Conservation (phyloP, 2,888 invertebrate genomes). For the Romanomermis culicivorax region DNA sequence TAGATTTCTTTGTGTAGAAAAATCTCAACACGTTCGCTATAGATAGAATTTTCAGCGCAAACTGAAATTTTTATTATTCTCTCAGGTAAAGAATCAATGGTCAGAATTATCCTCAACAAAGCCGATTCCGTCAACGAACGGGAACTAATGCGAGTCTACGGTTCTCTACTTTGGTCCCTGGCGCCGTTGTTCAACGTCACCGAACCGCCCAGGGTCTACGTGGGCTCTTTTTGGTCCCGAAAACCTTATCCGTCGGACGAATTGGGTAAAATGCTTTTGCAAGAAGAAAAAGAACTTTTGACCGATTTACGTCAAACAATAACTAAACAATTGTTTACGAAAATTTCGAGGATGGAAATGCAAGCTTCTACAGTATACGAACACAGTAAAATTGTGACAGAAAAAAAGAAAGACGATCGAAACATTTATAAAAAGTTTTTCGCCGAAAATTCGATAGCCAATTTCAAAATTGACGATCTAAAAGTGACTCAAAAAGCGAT, state of each 20-base stretch:
- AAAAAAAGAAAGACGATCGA: too few species aligned
- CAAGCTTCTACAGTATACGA: slow-evolving; percentile 35
- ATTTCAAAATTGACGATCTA: too few species aligned
- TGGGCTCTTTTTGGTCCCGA: slow-evolving; percentile 53
- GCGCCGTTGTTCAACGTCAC: slow-evolving; percentile 85
- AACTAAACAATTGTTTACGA: slow-evolving; percentile 72
- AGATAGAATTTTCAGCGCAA: too few species aligned
- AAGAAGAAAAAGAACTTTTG: slow-evolving; percentile 68
- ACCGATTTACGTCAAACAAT: slow-evolving; percentile 61
- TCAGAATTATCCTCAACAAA: slow-evolving; percentile 76
- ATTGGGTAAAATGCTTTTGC: slow-evolving; percentile 54
- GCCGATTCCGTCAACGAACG: slow-evolving; percentile 76
- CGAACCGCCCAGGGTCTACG: slow-evolving; percentile 77
- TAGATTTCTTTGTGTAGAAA: too few species aligned
- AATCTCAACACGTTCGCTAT: too few species aligned
- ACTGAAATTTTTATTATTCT: too few species aligned
- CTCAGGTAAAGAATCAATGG: slow-evolving; percentile 48
- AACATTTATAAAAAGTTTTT: too few species aligned
- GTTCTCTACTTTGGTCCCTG: slow-evolving; percentile 82
- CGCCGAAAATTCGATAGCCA: too few species aligned
- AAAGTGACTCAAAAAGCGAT: too few species aligned
- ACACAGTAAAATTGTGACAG: too few species aligned
- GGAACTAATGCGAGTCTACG: slow-evolving; percentile 74
- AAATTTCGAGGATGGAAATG: slow-evolving; percentile 76
- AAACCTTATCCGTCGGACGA: slow-evolving; percentile 54